phyloP scores from a whole-genome alignment of 92 coral and sea anemone genomes.

The Parazoanthus atlanticus region DNA sequence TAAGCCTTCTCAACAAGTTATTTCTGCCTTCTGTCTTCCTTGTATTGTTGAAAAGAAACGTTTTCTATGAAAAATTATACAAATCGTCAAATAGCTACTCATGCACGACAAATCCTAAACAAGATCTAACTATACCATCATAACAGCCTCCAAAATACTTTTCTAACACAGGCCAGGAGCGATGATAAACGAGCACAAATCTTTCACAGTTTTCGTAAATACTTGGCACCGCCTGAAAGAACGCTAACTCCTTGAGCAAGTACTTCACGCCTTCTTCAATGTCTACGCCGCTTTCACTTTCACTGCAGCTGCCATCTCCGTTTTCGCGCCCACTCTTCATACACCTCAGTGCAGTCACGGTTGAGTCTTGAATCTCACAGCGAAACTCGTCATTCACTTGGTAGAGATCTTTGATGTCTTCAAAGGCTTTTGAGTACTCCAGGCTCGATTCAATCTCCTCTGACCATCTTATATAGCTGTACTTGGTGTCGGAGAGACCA shows the following conservation, averaged over 20 bases:
- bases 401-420: slow-evolving; percentile 61
- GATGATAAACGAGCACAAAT: slow-evolving; percentile 83
- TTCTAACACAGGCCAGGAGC: slow-evolving; percentile 82
- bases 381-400: slow-evolving; percentile 68
- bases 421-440: slow-evolving; percentile 61
- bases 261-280: slow-evolving; percentile 82
- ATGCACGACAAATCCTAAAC: slow-evolving; percentile 64
- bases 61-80: too few relatives aligned
- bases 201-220: slow-evolving; percentile 64
- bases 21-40: too few relatives aligned
- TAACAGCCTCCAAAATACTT: slow-evolving; percentile 72
- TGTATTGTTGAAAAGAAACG: too few relatives aligned
- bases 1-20: too few relatives aligned
- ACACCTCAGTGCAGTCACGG: slow-evolving; percentile 66
- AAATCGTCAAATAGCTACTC: slow-evolving; percentile 2
- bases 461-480: slow-evolving; percentile 66
- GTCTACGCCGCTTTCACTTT: slow-evolving; percentile 37
- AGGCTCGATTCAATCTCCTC: slow-evolving; percentile 74
- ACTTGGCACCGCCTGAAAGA: slow-evolving; percentile 59
- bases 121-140: slow-evolving; percentile 62
- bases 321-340: slow-evolving; percentile 70
- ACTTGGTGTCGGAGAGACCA: slow-evolving; percentile 42
- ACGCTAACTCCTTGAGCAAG: slow-evolving; percentile 75
- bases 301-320: slow-evolving; percentile 12
- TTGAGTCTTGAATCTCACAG: slow-evolving; percentile 58